Base-by-base conservation (phyloP, 2,888 invertebrate genomes). In the Calliopum simillimum region DNA sequence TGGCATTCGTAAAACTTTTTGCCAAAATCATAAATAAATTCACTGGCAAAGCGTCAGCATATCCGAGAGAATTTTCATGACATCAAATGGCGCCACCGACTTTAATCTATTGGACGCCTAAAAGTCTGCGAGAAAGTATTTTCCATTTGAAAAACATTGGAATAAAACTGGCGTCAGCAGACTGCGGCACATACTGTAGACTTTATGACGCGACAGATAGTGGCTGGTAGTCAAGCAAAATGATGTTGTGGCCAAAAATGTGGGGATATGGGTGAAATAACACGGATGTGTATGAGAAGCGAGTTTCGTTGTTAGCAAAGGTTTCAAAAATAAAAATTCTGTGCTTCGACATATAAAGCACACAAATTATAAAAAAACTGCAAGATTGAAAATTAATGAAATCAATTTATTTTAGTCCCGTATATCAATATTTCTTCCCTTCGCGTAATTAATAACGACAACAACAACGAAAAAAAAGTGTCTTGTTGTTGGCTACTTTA, bases 111-210 rank as follows among this genome's bases (percentile, higher is more conserved):
- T 76, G 75, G 83, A 76, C 82, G 83, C 81, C 82, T 73, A 71
- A 74, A 78, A 81, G 84, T 83, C 82, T 83, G 75, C 55, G 75
- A 72, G 71, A 44, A 68, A 68, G 49, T 59, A 67, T 67, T 23
- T 47, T 47, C 4, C 58, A 49, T 53, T 21, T 33, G 44, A 49
- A 59, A 59, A 67, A 67, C 47, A 59, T 59, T 21, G 16, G 58
- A 75, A 81, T 80, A 79, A 80, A 79, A 82, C 78, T 81, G 83
- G 84, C 82, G 82, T 82, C 82, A 80, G 82, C 77, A 16, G n/a
- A 59, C 2, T 16, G 21, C 19, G 21, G 23, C 13, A 53, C 13
- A 53, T 21, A 5, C 13, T 23, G 14, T 23, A 53, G 53, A 51
- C 55, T 56, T 33, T 0, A 33, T 14, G 62, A 62, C 44, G 47